Conservation (phyloP, 2,888 invertebrate species). For the Abrostola triplasia region DNA sequence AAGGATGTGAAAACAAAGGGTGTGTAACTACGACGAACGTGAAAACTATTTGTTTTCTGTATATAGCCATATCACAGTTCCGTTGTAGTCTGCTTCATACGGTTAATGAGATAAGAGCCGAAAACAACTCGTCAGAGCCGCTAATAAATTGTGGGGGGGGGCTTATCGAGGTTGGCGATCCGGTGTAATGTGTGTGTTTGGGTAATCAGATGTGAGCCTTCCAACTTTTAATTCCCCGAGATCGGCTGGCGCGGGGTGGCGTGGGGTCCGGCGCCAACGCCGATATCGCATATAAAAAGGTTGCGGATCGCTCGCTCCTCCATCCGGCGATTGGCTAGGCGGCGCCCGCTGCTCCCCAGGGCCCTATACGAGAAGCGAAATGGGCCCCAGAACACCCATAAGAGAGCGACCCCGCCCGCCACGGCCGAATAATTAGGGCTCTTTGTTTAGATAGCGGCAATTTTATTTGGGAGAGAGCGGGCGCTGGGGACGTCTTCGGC, state of each 20-base stretch:
- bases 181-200: constrained; percentile 82
- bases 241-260: constrained; percentile 67
- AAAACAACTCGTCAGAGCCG: constrained; percentile 77
- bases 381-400: constrained; percentile 91
- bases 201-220: constrained; percentile 85
- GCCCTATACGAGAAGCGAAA: constrained; percentile 90
- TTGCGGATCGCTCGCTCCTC: constrained; percentile 87
- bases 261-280: constrained; percentile 80
- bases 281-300: constrained; percentile 88
- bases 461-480: constrained; percentile 89
- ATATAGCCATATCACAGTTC: constrained; percentile 53
- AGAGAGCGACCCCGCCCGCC: constrained; percentile 91
- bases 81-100: constrained; percentile 56
- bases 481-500: constrained; percentile 87
- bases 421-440: constrained; percentile 91
- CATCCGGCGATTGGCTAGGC: constrained; percentile 90
- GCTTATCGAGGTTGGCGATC: constrained; percentile 83
- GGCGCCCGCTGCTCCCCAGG: constrained; percentile 89
- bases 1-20: constrained; percentile 41
- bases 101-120: constrained; percentile 71
- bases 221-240: constrained; percentile 85
- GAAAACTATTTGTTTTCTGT: constrained; percentile 46
- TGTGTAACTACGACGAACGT: constrained; percentile 34
- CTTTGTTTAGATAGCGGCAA: constrained; percentile 90
- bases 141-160: constrained; percentile 79